A percentile compares a stretch with the other conserved stretches of the same genome.
phyloP scores from a whole-genome alignment of 1,140 invertebrate species.

The Drosophila mayri region DNA sequence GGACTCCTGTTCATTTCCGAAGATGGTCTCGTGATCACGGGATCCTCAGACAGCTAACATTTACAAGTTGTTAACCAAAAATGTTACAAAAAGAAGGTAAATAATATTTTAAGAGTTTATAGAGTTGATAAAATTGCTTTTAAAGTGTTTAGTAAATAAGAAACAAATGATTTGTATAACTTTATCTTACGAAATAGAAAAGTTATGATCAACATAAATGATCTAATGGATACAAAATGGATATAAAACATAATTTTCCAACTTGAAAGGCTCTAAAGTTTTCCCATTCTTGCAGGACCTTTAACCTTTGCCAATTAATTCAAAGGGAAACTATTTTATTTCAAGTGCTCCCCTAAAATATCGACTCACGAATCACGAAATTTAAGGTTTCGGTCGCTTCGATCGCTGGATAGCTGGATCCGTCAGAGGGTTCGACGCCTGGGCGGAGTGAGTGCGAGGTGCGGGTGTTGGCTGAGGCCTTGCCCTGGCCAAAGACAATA shows the following conservation, averaged over 20 bases:
- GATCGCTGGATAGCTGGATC: constrained; percentile 1
- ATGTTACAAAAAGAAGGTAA: neutral
- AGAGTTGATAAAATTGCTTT: neutral
- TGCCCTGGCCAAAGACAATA: constrained; percentile 73
- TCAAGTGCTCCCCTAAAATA: neutral
- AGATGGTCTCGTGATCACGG: constrained; percentile 35
- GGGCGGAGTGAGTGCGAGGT: constrained; percentile 6
- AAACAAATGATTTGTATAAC: neutral
- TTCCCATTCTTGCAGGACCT: too few species aligned
- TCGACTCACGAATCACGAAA: constrained; percentile 34
- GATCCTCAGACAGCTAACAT: neutral
- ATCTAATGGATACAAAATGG: too few species aligned
- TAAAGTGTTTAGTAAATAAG: too few species aligned
- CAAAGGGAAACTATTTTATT: too few species aligned
- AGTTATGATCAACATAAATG: too few species aligned
- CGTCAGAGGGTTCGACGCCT: constrained; percentile 15
- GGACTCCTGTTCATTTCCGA: constrained; percentile 8
- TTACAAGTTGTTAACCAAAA: neutral
- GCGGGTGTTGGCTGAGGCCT: constrained; percentile 34
- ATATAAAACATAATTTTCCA: too few species aligned
- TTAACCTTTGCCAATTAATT: too few species aligned
- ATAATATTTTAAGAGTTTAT: neutral
- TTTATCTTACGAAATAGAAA: neutral
- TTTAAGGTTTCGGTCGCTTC: constrained; percentile 31
- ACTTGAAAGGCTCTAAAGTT: too few species aligned